phyloP scores from a whole-genome alignment of 1,140 invertebrate species.

The Magallana angulata region DNA sequence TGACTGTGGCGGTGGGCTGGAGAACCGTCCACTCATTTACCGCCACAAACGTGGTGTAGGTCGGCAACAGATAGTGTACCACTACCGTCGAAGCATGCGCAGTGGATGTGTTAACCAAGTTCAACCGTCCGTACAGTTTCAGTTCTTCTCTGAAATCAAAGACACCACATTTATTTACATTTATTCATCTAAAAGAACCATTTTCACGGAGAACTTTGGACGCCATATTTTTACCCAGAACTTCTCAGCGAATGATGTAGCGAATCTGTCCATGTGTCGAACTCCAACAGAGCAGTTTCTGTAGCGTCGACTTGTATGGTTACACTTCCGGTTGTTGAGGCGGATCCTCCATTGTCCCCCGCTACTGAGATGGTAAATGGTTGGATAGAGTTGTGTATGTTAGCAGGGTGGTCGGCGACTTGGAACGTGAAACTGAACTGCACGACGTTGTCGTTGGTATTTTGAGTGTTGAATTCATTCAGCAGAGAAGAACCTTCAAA shows the following conservation, averaged over 20 bases:
- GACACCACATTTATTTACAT: neutral
- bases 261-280: conserved; percentile 31
- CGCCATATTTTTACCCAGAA: conserved; percentile 5
- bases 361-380: neutral
- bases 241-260: neutral
- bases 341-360: neutral
- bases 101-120: conserved; percentile 29
- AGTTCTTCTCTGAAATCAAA: conserved; percentile 30
- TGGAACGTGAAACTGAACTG: conserved; percentile 36
- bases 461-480: neutral
- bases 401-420: conserved; percentile 40
- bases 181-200: neutral
- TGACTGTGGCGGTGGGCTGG: conserved; percentile 20
- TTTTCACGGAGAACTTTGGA: neutral
- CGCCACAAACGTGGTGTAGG: neutral
- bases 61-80: conserved; percentile 25
- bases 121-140: conserved; percentile 15
- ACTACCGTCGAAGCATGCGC: conserved; percentile 45
- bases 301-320: neutral
- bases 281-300: neutral
- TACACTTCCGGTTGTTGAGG: neutral
- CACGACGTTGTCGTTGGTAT: neutral
- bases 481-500: neutral
- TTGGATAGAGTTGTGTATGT: conserved; percentile 2
- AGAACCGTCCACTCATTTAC: conserved; percentile 19